phyloP scores from a whole-genome alignment of 2,888 invertebrate genomes.

The Standfussiana lucernea region DNA sequence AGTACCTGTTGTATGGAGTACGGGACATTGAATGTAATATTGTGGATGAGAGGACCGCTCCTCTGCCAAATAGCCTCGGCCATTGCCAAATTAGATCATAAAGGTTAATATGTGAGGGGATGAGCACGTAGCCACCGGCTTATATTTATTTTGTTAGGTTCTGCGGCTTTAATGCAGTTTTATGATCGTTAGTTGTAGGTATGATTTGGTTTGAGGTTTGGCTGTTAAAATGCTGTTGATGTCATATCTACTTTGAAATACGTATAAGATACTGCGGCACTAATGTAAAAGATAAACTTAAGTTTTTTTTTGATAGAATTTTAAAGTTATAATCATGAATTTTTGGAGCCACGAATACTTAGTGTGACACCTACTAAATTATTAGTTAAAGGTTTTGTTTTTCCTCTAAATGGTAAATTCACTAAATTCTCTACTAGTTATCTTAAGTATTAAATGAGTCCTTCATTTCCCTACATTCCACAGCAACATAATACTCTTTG shows the following conservation, averaged over 20 bases:
- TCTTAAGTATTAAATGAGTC: too few species aligned
- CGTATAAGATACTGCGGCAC: background rate
- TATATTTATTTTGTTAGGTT: conserved; percentile 66
- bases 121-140: conserved; percentile 66
- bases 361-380: background rate
- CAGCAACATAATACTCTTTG: background rate
- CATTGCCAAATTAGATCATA: conserved; percentile 87
- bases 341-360: background rate
- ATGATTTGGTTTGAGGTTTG: conserved; percentile 23
- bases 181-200: conserved; percentile 38
- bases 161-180: conserved; percentile 59
- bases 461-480: background rate
- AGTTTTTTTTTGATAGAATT: background rate
- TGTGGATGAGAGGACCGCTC: conserved; percentile 65
- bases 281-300: background rate
- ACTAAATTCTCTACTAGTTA: background rate
- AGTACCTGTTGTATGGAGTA: conserved; percentile 79
- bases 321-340: too few species aligned
- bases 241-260: background rate
- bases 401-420: background rate
- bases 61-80: conserved; percentile 82
- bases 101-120: conserved; percentile 84
- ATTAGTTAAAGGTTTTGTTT: background rate
- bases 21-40: conserved; percentile 76
- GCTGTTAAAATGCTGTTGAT: background rate